phyloP scores from a whole-genome alignment of 2,113 vertebrate species.

The Leptocoma aspasia region DNA sequence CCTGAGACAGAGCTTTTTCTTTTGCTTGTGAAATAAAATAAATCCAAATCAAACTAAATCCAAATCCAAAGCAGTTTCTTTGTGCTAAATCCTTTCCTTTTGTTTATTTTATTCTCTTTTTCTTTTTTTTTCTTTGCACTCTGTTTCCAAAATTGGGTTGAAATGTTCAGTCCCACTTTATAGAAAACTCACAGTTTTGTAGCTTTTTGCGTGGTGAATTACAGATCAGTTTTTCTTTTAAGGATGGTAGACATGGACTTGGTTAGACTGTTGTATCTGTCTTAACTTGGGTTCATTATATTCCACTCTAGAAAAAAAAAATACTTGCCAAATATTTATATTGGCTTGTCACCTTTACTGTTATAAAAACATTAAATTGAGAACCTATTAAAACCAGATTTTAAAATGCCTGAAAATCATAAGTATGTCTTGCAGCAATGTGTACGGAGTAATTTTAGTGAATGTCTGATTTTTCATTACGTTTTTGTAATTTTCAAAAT shows the following conservation, averaged over 20 bases:
- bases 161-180: slow-evolving; percentile 37
- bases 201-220: slow-evolving; percentile 55
- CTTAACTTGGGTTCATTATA: slow-evolving; percentile 60
- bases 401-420: slow-evolving; percentile 29
- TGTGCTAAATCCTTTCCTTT: neutral
- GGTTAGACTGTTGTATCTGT: slow-evolving; percentile 37
- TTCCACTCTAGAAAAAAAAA: slow-evolving; percentile 47
- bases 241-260: slow-evolving; percentile 44
- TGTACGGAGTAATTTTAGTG: neutral
- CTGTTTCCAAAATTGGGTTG: neutral
- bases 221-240: slow-evolving; percentile 61
- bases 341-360: slow-evolving; percentile 71
- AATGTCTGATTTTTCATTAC: slow-evolving; percentile 10
- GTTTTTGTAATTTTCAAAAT: slow-evolving; percentile 12
- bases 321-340: slow-evolving; percentile 72
- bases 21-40: slow-evolving; percentile 15
- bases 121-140: neutral
- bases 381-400: slow-evolving; percentile 71
- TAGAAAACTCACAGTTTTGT: slow-evolving; percentile 46
- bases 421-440: neutral
- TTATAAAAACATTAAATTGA: slow-evolving; percentile 61
- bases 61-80: slow-evolving; percentile 5
- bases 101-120: neutral
- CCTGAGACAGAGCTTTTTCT: neutral
- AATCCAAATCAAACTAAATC: slow-evolving; percentile 5